Conservation (phyloP, 2,888 invertebrate genomes). For the Pycnomerus fuliginosus region DNA sequence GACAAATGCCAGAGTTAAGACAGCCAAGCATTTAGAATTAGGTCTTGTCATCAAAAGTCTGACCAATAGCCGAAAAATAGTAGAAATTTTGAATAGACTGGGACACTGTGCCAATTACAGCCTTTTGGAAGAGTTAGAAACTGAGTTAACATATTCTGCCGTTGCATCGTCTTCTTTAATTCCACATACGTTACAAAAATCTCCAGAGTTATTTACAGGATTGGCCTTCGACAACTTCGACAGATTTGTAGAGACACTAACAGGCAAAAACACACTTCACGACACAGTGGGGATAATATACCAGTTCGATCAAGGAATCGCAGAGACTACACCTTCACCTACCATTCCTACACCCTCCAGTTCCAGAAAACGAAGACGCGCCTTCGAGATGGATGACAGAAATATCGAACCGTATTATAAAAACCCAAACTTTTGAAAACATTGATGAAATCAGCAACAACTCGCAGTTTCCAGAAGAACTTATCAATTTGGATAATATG, state of each 20-base stretch:
- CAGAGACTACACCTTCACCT: background rate
- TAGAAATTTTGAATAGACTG: constrained; percentile 37
- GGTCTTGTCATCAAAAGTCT: constrained; percentile 36
- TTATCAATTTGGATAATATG: constrained; percentile 34
- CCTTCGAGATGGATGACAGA: background rate
- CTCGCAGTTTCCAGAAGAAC: constrained; percentile 23
- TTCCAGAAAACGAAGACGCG: background rate
- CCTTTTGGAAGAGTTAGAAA: constrained; percentile 41
- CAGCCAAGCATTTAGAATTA: constrained; percentile 36
- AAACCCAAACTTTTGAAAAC: constrained; percentile 12
- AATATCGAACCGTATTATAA: constrained; percentile 4
- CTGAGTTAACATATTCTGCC: constrained; percentile 37
- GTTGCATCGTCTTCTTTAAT: constrained; percentile 27
- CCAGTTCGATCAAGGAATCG: constrained; percentile 32
- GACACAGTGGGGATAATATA: constrained; percentile 36
- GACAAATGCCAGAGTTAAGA: constrained; percentile 31
- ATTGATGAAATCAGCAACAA: constrained; percentile 3
- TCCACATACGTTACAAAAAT: too few species aligned
- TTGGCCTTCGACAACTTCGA: constrained; percentile 41
- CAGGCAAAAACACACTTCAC: constrained; percentile 36
- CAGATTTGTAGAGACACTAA: constrained; percentile 33
- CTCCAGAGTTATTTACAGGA: too few species aligned
- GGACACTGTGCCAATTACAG: constrained; percentile 38
- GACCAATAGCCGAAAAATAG: constrained; percentile 33
- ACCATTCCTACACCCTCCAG: too few species aligned